These are phyloP conservation scores for Vimba vimba DNA, from an alignment of 2,113 vertebrate species.

Conservation along the genomic window DNA sequence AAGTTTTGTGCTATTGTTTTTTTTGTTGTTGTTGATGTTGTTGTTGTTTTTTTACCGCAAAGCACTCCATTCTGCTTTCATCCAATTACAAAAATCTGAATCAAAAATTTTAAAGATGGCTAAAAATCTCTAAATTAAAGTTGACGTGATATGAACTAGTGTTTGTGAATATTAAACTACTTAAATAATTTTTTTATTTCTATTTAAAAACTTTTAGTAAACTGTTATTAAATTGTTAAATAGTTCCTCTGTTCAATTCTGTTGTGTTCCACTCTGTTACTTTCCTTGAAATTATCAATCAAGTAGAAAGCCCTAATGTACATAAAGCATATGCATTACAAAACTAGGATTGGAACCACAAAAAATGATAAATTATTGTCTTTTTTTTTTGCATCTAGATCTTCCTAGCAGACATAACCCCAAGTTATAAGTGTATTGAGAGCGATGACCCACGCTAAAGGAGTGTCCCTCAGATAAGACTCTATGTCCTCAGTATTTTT, in stretches of 20 bases:
- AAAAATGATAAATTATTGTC: background rate
- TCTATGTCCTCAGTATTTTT: background rate
- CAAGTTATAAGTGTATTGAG: constrained; percentile 7
- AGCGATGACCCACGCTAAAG: background rate
- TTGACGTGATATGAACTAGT: no score
- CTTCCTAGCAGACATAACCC: background rate
- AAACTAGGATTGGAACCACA: background rate
- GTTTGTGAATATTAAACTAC: no score
- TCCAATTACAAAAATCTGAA: background rate
- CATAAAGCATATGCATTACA: background rate
- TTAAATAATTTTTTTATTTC: no score
- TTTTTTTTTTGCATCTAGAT: background rate
- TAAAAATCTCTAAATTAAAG: no score
- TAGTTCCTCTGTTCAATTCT: no score
- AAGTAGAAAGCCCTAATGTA: background rate
- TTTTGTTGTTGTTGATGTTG: fast-evolving
- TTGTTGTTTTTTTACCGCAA: background rate
- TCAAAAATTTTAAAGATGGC: no score
- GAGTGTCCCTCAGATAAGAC: background rate
- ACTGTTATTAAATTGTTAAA: background rate
- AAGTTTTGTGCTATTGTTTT: background rate
- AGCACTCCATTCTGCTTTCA: background rate
- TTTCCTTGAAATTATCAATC: background rate
- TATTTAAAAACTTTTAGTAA: background rate
- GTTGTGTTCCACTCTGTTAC: background rate